Percentiles rank a stretch among this genome's conserved stretches.
phyloP scores from a whole-genome alignment of 2,113 vertebrate genomes.

The Trogon melanurus region DNA sequence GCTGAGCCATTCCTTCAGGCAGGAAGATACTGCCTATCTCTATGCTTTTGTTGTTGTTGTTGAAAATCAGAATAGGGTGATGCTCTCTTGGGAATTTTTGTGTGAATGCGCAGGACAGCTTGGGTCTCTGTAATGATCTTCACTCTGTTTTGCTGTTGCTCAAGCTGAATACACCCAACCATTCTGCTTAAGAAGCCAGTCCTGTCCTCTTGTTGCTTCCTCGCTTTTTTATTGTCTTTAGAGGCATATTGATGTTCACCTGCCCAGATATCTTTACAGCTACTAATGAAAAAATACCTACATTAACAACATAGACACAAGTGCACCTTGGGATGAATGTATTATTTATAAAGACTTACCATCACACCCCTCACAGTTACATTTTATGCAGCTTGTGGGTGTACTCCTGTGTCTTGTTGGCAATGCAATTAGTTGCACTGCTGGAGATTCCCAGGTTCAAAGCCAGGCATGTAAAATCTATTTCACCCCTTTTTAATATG shows the following conservation, averaged over 20 bases:
- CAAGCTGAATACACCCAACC: neutral
- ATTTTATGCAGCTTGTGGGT: conserved; percentile 71
- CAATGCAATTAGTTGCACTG: conserved; percentile 77
- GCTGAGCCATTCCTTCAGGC: neutral
- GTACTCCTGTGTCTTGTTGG: conserved; percentile 71
- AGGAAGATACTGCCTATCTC: neutral
- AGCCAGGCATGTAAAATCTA: conserved; percentile 72
- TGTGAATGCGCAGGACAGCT: neutral
- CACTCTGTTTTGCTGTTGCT: neutral
- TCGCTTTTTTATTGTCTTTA: conserved; percentile 61
- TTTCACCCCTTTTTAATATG: conserved; percentile 67
- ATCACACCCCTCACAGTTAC: conserved; percentile 64
- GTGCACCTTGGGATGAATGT: conserved; percentile 51
- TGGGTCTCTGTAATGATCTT: neutral
- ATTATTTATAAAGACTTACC: conserved; percentile 69
- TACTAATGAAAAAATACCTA: conserved; percentile 51
- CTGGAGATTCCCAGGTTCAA: conserved; percentile 78
- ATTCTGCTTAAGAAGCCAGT: conserved; percentile 30
- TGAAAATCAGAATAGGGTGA: neutral
- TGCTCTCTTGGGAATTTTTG: neutral
- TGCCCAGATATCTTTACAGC: conserved; percentile 4
- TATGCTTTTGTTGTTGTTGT: neutral
- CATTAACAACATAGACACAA: conserved; percentile 40
- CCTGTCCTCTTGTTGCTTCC: neutral
- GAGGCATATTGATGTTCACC: conserved; percentile 67